phyloP scores from a whole-genome alignment of 1,140 invertebrate species.

The Augochlora pura region DNA sequence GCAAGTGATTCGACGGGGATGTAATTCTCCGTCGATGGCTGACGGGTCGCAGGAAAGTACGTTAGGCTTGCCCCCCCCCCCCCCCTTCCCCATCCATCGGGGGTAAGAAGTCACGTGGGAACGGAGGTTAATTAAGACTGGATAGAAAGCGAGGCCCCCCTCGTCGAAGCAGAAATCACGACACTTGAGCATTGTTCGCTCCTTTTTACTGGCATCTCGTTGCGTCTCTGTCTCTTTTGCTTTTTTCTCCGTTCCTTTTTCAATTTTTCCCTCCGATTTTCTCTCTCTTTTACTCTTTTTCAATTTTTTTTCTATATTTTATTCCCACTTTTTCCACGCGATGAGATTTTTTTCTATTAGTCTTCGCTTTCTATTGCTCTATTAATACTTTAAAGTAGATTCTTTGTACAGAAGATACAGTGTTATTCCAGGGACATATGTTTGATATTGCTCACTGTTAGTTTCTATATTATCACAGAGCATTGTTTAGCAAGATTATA shows the following conservation, averaged over 20 bases:
- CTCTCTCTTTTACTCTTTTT: background rate
- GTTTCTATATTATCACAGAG: too few species aligned
- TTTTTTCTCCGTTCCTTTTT: too few species aligned
- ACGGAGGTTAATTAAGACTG: conserved; percentile 65
- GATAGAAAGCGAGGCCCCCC: conserved; percentile 52
- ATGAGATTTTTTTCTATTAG: too few species aligned
- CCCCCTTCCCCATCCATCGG: background rate
- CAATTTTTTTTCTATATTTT: too few species aligned
- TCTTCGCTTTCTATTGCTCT: too few species aligned
- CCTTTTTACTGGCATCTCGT: conserved; percentile 57
- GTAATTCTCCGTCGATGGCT: conserved; percentile 34
- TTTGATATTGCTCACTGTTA: too few species aligned
- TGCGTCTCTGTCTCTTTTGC: background rate
- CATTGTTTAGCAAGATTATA: too few species aligned
- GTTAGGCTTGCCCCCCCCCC: conserved; percentile 56
- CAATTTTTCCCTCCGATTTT: background rate
- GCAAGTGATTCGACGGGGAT: conserved; percentile 56
- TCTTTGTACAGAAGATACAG: too few species aligned
- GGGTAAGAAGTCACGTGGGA: conserved; percentile 67
- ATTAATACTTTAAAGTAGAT: too few species aligned
- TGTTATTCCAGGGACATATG: too few species aligned
- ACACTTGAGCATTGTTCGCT: conserved; percentile 65
- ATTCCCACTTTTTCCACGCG: too few species aligned
- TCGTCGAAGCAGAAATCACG: conserved; percentile 60
- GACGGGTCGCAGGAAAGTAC: conserved; percentile 61